Base-by-base conservation (phyloP, 2,797 vertebrate genomes). In the Furcifer pardalis region DNA sequence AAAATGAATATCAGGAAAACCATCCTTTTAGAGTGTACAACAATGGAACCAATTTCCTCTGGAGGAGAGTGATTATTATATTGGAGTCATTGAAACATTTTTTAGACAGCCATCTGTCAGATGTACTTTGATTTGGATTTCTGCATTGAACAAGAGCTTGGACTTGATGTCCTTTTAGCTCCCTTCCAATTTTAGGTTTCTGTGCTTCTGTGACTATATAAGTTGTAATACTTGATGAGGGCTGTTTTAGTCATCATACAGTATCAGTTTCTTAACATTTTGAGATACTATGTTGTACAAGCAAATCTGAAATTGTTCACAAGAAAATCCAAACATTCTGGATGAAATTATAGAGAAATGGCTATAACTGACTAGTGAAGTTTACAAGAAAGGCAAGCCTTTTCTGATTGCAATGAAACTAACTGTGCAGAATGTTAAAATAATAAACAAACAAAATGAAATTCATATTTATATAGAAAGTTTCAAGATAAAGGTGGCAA, bases 161-260 rank as follows among this genome's bases (percentile, higher is more conserved):
- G n/a, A n/a, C n/a, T n/a, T n/a, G n/a, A n/a, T n/a, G n/a, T n/a
- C n/a, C n/a, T n/a, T n/a, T n/a, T n/a, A n/a, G n/a, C n/a, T n/a
- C n/a, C n/a, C n/a, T n/a, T n/a, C n/a, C n/a, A n/a, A n/a, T n/a
- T n/a, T n/a, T n/a, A n/a, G n/a, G n/a, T n/a, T n/a, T n/a, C n/a
- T n/a, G n/a, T n/a, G n/a, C n/a, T n/a, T n/a, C n/a, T n/a, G n/a
- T n/a, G n/a, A n/a, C n/a, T n/a, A n/a, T n/a, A n/a, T n/a, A n/a
- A n/a, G n/a, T n/a, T n/a, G 17, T 56, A 56, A 56, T 23, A 19
- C 46, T 37, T 77, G 75, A 37, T 56, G 46, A 27, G 59, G 37
- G 86, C 88, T 83, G 63, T 81, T 91, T 88, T 91, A 90, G 90
- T 91, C 87, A 85, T 90, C 87, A 72, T 91, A 90, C 91, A 83